Evolutionary conservation across 2,888 invertebrate species (phyloP), one percentile per base, ranked within the genome.

Genomic region (Platypus cylindrus): DNA sequence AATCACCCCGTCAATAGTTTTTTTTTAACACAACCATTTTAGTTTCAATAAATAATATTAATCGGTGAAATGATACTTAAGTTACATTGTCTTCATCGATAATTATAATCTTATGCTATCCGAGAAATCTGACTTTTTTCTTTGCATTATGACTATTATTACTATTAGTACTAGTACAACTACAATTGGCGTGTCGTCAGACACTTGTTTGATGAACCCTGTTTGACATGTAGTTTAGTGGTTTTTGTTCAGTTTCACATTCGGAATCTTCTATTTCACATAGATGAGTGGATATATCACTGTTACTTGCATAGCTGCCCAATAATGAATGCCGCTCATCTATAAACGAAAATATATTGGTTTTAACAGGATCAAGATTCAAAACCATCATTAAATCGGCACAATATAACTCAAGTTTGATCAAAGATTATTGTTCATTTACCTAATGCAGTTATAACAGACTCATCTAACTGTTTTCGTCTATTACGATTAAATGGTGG

Each of bases 211-310:
- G 63, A 38, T 63, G 62, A 22, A 62, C 57, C 17, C 56, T 47
- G 17, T 48, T 49, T 9, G 46, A 39, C 37, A 56, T 45, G 43
- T 57, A 60, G 46, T 63, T 63, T 36, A 63, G 46, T n/a, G 62
- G 63, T 45, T 63, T 55, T 33, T 57, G 56, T 52, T 60, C 58
- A 41, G 63, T 62, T 61, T 83, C 82, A 52, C 72, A 75, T 58
- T 85, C 85, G 28, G 83, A 82, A 63, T 85, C 85, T 63, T 90
- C 90, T 54, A 93, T 87, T 68, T 91, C 91, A 68, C 91, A 91
- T 45, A 91, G 70, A 59, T 80, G 78, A 33, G 83, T 78, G 33
- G 90, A 90, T 48, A 87, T 68, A 64, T 87, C 86, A 63, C 90
- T 87, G 60, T 79, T 78, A 50, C 87, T 87, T 9, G 68, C 70